A percentile compares a stretch with the other conserved stretches of the same genome.
These are phyloP conservation scores for Poeciliopsis presidionis DNA, from an alignment of 2,797 vertebrate genomes.

Conservation along the genomic window DNA sequence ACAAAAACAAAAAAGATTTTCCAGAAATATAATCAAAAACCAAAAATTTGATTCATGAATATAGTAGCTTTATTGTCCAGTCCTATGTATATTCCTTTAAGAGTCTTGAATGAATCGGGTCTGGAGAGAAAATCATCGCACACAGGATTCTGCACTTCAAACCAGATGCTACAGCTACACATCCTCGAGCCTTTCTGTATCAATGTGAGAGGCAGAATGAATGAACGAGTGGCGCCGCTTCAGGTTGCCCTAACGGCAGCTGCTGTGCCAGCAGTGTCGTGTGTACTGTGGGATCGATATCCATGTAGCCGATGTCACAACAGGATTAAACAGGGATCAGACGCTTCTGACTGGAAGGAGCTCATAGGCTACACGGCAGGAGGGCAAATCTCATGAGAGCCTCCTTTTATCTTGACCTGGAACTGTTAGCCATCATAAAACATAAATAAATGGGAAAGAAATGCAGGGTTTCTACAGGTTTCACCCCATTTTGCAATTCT, in stretches of 20 bases:
- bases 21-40: too few species aligned
- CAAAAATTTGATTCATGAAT: too few species aligned
- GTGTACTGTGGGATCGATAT: slow-evolving; percentile 64
- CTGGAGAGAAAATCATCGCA: slow-evolving; percentile 17
- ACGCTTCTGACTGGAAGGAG: slow-evolving; percentile 53
- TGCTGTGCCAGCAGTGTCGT: neutral
- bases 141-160: neutral
- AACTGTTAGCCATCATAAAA: neutral
- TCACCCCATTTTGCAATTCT: too few species aligned
- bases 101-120: slow-evolving; percentile 43
- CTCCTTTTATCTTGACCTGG: neutral
- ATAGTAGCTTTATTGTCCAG: too few species aligned
- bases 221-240: neutral
- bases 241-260: neutral
- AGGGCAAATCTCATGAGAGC: slow-evolving; percentile 12
- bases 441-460: neutral
- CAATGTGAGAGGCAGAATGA: neutral
- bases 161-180: slow-evolving; percentile 5
- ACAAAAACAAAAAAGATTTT: too few species aligned
- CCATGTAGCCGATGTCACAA: slow-evolving; percentile 64
- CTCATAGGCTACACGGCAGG: slow-evolving; percentile 39
- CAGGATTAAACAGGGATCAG: slow-evolving; percentile 74
- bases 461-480: neutral
- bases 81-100: slow-evolving; percentile 9
- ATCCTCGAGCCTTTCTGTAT: neutral